Percentiles rank a stretch among this genome's conserved stretches.
Evolutionary conservation across 2,888 invertebrate species (phyloP).

Genomic region (Tetanocera ferruginea): DNA sequence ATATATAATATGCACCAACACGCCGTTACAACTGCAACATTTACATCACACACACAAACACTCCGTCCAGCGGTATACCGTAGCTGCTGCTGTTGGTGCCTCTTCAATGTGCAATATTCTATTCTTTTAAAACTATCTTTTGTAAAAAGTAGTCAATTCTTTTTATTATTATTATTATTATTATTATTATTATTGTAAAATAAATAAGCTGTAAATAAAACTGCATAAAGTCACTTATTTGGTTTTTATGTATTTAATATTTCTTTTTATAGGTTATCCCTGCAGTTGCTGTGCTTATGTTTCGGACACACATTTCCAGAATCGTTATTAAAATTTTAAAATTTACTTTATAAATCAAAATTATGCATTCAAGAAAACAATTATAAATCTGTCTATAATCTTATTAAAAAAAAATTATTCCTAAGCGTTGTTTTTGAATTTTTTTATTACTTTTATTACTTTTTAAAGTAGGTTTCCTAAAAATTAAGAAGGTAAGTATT

Average conservation of each 20-base stretch:
- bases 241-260: slow-evolving; percentile 27
- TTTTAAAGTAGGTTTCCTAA: no score
- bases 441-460: no score
- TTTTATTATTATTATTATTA: background rate
- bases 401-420: no score
- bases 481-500: background rate
- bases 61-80: no score
- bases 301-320: slow-evolving; percentile 65
- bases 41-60: no score
- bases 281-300: slow-evolving; percentile 67
- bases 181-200: background rate
- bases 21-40: background rate
- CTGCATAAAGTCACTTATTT: background rate
- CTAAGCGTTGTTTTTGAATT: no score
- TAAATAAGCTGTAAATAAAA: background rate
- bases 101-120: background rate
- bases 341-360: background rate
- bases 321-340: slow-evolving; percentile 60
- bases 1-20: background rate
- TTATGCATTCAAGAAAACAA: background rate
- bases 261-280: slow-evolving; percentile 64
- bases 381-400: background rate
- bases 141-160: background rate
- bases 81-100: no score
- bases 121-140: background rate